Percentiles rank a stretch among this genome's conserved stretches.
Conservation (phyloP, 2,113 vertebrate genomes). For the Reinhardtius hippoglossoides region DNA sequence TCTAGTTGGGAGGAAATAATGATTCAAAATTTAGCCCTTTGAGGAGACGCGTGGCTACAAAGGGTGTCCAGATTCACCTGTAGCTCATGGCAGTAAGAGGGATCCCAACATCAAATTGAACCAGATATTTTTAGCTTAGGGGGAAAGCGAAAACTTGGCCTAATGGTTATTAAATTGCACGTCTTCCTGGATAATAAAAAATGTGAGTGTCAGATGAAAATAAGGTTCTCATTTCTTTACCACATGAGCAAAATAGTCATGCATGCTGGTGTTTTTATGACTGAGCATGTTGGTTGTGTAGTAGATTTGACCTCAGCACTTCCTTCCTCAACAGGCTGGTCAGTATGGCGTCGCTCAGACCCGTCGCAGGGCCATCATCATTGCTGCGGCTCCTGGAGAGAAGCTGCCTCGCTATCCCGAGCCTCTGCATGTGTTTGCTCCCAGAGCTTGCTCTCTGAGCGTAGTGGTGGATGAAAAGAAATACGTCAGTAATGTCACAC, state of each 20-base stretch:
- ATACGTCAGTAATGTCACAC: conserved; percentile 93
- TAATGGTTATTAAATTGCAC: no score
- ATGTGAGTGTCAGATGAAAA: background rate
- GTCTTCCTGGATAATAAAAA: no score
- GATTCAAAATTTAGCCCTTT: background rate
- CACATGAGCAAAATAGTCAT: background rate
- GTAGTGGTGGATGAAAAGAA: conserved; percentile 95
- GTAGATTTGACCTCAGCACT: background rate
- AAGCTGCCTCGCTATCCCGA: conserved; percentile 93
- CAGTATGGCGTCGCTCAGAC: conserved; percentile 97
- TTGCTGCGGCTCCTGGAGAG: conserved; percentile 93
- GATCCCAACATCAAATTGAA: no score
- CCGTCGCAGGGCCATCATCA: conserved; percentile 91
- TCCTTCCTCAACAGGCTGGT: conserved; percentile 84
- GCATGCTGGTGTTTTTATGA: background rate
- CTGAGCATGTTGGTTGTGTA: background rate
- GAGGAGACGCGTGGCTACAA: no score
- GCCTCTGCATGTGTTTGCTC: conserved; percentile 93
- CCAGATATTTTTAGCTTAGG: no score
- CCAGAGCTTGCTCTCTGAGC: conserved; percentile 91
- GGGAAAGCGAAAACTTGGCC: no score
- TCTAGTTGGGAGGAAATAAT: background rate
- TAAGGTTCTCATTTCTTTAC: background rate
- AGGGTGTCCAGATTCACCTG: no score
- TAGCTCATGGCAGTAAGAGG: no score